These are phyloP conservation scores for Prochilodus magdalenae DNA, from an alignment of 2,113 vertebrate species.

Conservation along the genomic window DNA sequence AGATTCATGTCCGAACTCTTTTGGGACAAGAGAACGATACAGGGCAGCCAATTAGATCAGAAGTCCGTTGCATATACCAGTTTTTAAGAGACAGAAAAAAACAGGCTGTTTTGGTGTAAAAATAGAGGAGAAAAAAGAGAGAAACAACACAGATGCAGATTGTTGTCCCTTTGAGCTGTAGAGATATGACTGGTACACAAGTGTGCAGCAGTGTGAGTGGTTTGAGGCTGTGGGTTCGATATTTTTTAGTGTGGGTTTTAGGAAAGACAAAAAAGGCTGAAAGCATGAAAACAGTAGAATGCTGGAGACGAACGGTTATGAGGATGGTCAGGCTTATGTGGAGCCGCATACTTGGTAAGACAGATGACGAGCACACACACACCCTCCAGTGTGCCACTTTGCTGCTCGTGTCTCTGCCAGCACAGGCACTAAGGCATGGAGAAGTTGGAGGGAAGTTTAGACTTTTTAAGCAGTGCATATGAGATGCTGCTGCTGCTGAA, in stretches of 20 bases:
- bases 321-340: constrained; percentile 34
- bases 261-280: not conserved
- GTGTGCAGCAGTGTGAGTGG: not conserved
- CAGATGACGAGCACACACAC: constrained; percentile 1
- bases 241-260: not conserved
- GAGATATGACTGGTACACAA: not conserved
- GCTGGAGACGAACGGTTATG: not conserved
- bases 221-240: not conserved
- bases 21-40: too few species aligned
- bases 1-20: too few species aligned
- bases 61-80: too few species aligned
- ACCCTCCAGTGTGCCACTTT: not conserved
- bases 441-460: constrained; percentile 23
- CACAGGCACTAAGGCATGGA: constrained; percentile 26
- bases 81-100: too few species aligned
- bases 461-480: not conserved
- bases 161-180: not conserved
- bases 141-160: too few species aligned
- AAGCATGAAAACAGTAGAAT: constrained; percentile 1
- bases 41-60: too few species aligned
- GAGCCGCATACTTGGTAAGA: not conserved
- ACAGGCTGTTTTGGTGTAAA: too few species aligned
- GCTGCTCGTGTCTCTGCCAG: not conserved
- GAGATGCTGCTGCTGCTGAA: not conserved
- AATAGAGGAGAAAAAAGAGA: too few species aligned